Evolutionary conservation across 1,140 invertebrate species (phyloP), one percentile per base, ranked within the genome.

Genomic region (Hesperophylax magnus): DNA sequence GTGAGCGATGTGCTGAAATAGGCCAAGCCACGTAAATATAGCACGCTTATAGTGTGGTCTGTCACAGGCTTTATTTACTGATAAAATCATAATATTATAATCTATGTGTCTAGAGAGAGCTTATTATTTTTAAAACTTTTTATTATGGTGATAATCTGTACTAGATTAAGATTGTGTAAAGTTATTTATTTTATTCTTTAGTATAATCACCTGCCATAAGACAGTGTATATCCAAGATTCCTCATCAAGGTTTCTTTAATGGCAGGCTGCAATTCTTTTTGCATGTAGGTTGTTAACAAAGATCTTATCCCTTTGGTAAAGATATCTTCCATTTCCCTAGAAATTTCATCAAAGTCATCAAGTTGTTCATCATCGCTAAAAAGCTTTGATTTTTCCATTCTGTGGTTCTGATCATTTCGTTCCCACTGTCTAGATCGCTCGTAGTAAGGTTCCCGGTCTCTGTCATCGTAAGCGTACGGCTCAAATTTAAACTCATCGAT

Each of bases 161-260:
- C 1, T 8, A n/a, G 5, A 6, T 8, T 58, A n/a, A 58, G 17
- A 58, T 18, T 18, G 20, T 0, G 54, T 67, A 60, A 53, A 75
- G 22, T 54, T 67, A 60, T 20, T 60, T 60, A n/a, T 56, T 56
- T 56, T 56, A n/a, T 20, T n/a, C 54, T n/a, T n/a, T 39, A 11
- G 3, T 31, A 67, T 82, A 56, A 34, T 87, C 88, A 78, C 90
- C 54, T 52, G 81, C 95, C 95, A 86, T 96, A 96, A 58, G 95
- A 96, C 80, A 96, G 92, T 2, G 95, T 95, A 85, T 96, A 96
- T 15, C 95, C 95, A 93, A 96, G 94, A 85, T 95, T 95, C 80
- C 93, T 90, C 95, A 96, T 96, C 17, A 96, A 88, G 2, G 95
- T 95, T 84, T 96, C 95, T 86, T 95, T 95, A 54, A 96, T 95